Base-by-base conservation (phyloP, 2,797 vertebrate species). In the Florisuga fusca region DNA sequence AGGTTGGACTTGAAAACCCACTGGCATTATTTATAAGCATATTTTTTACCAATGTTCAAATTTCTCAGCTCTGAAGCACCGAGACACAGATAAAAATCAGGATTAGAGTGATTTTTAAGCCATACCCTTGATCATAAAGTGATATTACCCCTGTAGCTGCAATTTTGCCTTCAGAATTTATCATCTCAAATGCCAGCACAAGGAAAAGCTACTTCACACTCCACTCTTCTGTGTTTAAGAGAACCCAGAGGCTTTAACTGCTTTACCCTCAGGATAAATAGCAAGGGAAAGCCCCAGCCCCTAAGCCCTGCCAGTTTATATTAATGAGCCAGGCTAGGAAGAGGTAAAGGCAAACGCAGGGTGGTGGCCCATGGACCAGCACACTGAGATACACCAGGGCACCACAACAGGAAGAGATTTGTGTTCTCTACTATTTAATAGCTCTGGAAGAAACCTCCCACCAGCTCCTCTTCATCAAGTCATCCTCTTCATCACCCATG, bases 1-100 rank as follows among this genome's bases (percentile, higher is more conserved):
- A 58, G 7, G 16, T 0, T 33, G 17, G 64, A 21, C 82, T 89
- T 4, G 1, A n/a, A 80, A 85, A 76, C 22, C 20, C 31, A 18
- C 36, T 1, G 1, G 1, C 2, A 16, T 22, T 76, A 36, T 14
- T 73, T 50, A 53, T 0, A 0, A 89, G 43, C 4, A 4, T 27
- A 2, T 0, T 26, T 72, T 69, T 73, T 62, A 66, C 34, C 43
- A 34, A n/a, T 6, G 7, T 77, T 91, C 66, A 14, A 3, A 38
- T 29, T 83, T 68, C 74, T 45, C 54, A 86, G 45, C 38, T 80
- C 57, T 4, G 5, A 85, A 86, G 50, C 38, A 83, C 53, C 3
- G 4, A 85, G 45, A 64, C 68, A 61, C 15, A 23, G 50, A 29
- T 38, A 2, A 17, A 55, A 84, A 1, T 59, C 45, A 53, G 76